Base-by-base conservation (phyloP, 2,797 vertebrate genomes). In the Triplophysa yarkandensis region DNA sequence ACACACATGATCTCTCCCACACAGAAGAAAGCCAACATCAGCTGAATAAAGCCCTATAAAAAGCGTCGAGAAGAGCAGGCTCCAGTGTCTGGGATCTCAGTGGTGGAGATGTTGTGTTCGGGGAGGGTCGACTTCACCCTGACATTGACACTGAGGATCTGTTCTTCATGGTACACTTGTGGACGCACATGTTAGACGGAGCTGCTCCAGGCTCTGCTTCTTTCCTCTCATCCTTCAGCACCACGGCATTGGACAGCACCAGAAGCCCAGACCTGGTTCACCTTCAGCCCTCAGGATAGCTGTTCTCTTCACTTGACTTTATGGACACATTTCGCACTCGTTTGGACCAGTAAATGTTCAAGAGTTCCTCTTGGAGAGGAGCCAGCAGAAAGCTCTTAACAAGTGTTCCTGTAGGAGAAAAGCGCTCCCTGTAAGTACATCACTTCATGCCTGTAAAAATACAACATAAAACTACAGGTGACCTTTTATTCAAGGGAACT, bases 71-170 rank as follows among this genome's bases (percentile, higher is more conserved):
- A 86, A 84, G 88, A 90, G 88, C 88, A 88, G 87, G 92, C 87
- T 85, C 86, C 85, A 88, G 88, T 89, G 85, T 90, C 87, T 88
- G 85, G 86, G 86, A 85, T 91, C 87, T 92, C 88, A 91, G 88
- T 85, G 89, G 89, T 87, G 89, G 92, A 90, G 84, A 92, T 92
- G 92, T 83, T 92, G 89, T 87, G 88, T 86, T 88, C 89, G 89
- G 91, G 89, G 89, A 90, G 89, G 90, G 88, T 91, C 88, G 89
- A 92, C 91, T 90, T 92, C 92, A 88, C 90, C 87, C 86, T 91
- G 90, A 92, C 92, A 92, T 91, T 93, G 91, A 91, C 91, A 87
- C 88, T 82, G 89, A 85, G 87, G 85, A 86, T 86, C 82, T 84
- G 87, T 84, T 89, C 88, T 89, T 85, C 86, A 87, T 87, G 89